A percentile compares a stretch with the other conserved stretches of the same genome.
These are phyloP conservation scores for Dastarcus helophoroides DNA, from an alignment of 2,888 invertebrate genomes.

Conservation along the genomic window DNA sequence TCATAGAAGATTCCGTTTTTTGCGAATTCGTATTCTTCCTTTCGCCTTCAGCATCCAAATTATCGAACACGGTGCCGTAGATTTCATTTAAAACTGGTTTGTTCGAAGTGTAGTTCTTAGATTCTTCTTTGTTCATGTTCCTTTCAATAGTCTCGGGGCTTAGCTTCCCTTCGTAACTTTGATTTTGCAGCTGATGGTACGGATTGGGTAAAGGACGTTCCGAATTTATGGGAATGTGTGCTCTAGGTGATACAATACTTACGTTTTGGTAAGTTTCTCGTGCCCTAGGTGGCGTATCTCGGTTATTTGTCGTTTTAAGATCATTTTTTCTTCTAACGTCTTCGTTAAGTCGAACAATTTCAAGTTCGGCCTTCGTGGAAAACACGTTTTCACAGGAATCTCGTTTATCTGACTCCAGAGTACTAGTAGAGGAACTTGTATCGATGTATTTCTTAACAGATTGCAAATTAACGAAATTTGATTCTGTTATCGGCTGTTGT, in stretches of 20 bases:
- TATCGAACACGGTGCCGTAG: conserved; percentile 32
- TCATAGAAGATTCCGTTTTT: too few relatives aligned
- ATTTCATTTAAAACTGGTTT: conserved; percentile 22
- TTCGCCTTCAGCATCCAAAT: conserved; percentile 12
- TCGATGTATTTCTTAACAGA: conserved; percentile 29
- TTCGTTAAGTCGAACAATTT: conserved; percentile 15
- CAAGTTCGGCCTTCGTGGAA: conserved; percentile 17
- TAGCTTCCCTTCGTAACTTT: conserved; percentile 11
- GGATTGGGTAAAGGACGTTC: conserved; percentile 34
- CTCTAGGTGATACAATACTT: conserved; percentile 33
- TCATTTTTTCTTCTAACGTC: conserved; percentile 9
- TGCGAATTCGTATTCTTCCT: too few relatives aligned
- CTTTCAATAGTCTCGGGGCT: conserved; percentile 17
- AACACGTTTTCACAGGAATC: conserved; percentile 24
- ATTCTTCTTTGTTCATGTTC: conserved; percentile 5
- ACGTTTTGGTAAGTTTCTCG: conserved; percentile 29
- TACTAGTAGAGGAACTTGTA: conserved; percentile 33
- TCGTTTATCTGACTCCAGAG: conserved; percentile 29
- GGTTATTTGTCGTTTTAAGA: conserved; percentile 5
- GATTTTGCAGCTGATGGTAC: conserved; percentile 25
- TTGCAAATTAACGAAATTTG: conserved; percentile 22
- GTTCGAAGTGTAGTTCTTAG: too few relatives aligned
- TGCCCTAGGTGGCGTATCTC: conserved; percentile 26
- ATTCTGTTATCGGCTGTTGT: conserved; percentile 13
- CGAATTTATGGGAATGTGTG: conserved; percentile 32